phyloP scores from a whole-genome alignment of 2,888 invertebrate species.

The Cactoblastis cactorum region DNA sequence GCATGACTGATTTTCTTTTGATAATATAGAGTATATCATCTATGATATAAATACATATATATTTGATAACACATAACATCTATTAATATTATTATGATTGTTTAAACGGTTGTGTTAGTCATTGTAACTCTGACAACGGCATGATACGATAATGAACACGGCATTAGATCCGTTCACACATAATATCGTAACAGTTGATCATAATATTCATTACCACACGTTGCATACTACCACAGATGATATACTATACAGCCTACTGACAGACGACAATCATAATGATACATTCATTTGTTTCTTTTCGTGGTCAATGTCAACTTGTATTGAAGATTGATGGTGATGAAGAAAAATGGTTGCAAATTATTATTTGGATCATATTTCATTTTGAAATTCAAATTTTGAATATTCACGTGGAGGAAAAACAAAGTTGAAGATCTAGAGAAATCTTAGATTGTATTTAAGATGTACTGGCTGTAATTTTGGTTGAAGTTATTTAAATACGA shows the following conservation, averaged over 20 bases:
- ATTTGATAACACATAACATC: not conserved
- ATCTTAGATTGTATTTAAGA: too few species aligned
- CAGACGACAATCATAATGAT: conserved; percentile 1
- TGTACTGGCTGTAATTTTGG: too few species aligned
- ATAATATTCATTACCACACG: conserved; percentile 16
- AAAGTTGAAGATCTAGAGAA: too few species aligned
- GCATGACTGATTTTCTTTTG: too few species aligned
- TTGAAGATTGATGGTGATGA: too few species aligned
- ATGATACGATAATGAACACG: conserved; percentile 31
- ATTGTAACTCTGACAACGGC: conserved; percentile 3
- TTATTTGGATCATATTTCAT: too few species aligned
- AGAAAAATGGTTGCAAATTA: too few species aligned
- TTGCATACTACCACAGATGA: too few species aligned
- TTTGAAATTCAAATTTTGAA: too few species aligned
- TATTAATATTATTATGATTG: not conserved
- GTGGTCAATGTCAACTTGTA: conserved; percentile 32
- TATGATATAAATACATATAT: not conserved
- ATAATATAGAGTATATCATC: not conserved
- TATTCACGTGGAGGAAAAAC: too few species aligned
- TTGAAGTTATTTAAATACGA: too few species aligned
- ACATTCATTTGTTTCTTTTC: conserved; percentile 25
- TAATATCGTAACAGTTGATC: conserved; percentile 41
- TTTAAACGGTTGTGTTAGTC: not conserved
- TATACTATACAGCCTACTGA: not conserved
- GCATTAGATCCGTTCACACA: conserved; percentile 34